Evolutionary conservation across 2,888 invertebrate genomes (phyloP).

Genomic region (Athripsodes cinereus): DNA sequence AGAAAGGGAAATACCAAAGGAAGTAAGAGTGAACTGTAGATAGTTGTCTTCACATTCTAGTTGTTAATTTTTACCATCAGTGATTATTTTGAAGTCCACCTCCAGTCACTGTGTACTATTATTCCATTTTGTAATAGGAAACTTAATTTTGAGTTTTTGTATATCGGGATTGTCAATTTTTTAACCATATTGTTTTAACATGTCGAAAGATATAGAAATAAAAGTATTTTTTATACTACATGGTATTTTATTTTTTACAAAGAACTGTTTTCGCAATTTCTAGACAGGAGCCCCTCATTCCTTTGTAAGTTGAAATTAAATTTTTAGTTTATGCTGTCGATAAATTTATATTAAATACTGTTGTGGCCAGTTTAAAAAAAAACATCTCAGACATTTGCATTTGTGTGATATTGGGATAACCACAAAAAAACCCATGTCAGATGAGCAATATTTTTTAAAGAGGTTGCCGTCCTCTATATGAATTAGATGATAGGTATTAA

Average conservation of each 20-base stretch:
- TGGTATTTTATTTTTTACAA: not conserved
- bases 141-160: constrained; percentile 2
- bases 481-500: too few relatives aligned
- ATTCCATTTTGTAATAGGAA: constrained; percentile 8
- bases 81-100: not conserved
- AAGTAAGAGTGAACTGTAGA: constrained; percentile 33
- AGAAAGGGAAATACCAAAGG: constrained; percentile 69
- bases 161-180: not conserved
- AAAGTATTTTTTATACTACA: not conserved
- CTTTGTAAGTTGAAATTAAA: too few relatives aligned
- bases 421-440: too few relatives aligned
- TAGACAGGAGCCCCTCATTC: too few relatives aligned
- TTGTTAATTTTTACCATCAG: constrained; percentile 26
- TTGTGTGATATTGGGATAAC: too few relatives aligned
- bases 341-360: too few relatives aligned
- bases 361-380: too few relatives aligned
- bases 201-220: not conserved
- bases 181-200: not conserved
- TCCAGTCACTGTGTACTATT: not conserved
- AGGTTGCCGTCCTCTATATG: too few relatives aligned
- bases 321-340: too few relatives aligned
- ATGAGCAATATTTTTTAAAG: too few relatives aligned
- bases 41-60: not conserved
- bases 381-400: too few relatives aligned
- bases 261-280: too few relatives aligned